Conservation (phyloP, 2,113 vertebrate species). For the Mohoua ochrocephala region DNA sequence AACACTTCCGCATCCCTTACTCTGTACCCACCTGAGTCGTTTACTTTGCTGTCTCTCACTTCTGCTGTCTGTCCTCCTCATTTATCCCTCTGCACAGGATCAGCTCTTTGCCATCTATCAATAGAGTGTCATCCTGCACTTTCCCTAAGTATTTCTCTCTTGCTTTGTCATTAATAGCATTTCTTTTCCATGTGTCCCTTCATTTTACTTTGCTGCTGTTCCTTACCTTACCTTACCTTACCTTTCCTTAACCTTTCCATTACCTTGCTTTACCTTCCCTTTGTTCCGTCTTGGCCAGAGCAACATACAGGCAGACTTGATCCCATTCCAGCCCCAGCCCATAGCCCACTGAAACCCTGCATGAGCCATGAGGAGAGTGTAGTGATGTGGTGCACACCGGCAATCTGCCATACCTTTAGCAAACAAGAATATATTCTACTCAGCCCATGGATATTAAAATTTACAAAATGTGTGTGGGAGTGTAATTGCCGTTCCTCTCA, state of each 20-base stretch:
- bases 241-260: neutral
- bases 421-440: neutral
- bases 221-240: neutral
- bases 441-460: neutral
- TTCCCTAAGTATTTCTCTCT: neutral
- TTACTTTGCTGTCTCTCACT: neutral
- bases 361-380: neutral
- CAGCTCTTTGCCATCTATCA: neutral
- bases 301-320: neutral
- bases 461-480: neutral
- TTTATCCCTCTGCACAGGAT: neutral
- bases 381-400: fast-evolving
- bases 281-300: neutral
- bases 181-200: neutral
- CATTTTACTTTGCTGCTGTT: neutral
- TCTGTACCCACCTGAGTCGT: neutral
- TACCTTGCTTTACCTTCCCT: neutral
- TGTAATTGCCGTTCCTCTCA: neutral
- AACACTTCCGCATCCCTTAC: neutral
- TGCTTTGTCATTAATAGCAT: neutral
- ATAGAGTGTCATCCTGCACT: neutral
- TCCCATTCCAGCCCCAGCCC: neutral
- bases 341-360: neutral
- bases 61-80: neutral
- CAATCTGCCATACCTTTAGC: neutral